phyloP scores from a whole-genome alignment of 2,888 invertebrate genomes.

The Nysson spinosus region DNA sequence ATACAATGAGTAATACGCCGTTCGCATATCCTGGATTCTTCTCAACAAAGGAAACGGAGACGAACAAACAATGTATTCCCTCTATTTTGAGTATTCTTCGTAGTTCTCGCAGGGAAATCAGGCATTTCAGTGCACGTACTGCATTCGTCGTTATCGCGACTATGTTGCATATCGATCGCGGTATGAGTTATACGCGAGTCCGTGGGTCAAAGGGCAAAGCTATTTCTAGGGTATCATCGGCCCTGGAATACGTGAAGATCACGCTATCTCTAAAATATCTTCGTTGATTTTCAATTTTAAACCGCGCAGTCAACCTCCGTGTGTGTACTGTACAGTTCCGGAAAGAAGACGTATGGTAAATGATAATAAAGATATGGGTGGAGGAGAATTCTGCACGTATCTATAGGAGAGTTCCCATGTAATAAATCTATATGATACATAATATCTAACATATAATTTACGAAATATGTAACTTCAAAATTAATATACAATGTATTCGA shows the following conservation, averaged over 20 bases:
- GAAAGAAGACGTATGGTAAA: too few species aligned
- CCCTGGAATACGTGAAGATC: not conserved
- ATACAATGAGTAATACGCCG: too few species aligned
- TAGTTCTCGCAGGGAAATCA: not conserved
- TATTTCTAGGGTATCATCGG: slow-evolving; percentile 14
- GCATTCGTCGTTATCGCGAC: slow-evolving; percentile 23
- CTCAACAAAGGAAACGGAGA: not conserved
- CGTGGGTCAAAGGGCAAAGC: slow-evolving; percentile 39
- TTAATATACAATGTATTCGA: too few species aligned
- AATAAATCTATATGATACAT: too few species aligned
- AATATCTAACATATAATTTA: too few species aligned
- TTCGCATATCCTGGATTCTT: not conserved
- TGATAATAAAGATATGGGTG: too few species aligned
- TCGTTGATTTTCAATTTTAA: not conserved
- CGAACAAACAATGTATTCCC: not conserved
- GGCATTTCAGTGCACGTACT: slow-evolving; percentile 1
- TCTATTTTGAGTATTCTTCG: not conserved
- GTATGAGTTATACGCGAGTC: slow-evolving; percentile 24
- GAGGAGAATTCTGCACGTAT: too few species aligned
- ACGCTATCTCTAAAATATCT: not conserved
- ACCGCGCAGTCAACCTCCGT: too few species aligned
- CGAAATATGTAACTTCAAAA: too few species aligned
- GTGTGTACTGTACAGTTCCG: too few species aligned
- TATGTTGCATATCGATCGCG: slow-evolving; percentile 24
- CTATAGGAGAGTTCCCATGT: too few species aligned